These are phyloP conservation scores for Callinectes sapidus DNA, from an alignment of 2,888 invertebrate species.

Conservation along the genomic window DNA sequence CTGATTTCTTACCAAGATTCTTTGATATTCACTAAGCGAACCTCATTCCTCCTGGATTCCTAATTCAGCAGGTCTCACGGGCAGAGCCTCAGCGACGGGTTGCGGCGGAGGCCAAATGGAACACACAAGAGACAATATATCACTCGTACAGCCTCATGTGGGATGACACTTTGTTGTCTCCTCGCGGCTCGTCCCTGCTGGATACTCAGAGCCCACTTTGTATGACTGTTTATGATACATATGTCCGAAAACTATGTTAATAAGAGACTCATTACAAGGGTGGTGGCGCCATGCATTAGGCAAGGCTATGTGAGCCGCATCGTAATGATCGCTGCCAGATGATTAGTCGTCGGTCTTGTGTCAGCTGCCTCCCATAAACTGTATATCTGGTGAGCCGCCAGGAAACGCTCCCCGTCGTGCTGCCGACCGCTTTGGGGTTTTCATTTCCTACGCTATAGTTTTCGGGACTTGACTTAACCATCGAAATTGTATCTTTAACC, in stretches of 20 bases:
- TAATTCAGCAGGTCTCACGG: slow-evolving; percentile 27
- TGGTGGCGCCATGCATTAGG: slow-evolving; percentile 65
- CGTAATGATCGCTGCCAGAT: slow-evolving; percentile 44
- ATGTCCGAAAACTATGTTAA: slow-evolving; percentile 62
- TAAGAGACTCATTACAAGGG: slow-evolving; percentile 63
- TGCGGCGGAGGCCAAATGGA: neutral
- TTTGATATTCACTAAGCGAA: slow-evolving; percentile 60
- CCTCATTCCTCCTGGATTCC: slow-evolving; percentile 61
- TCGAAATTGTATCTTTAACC: neutral
- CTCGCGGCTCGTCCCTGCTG: slow-evolving; percentile 8
- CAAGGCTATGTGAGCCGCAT: slow-evolving; percentile 53
- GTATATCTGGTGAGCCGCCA: slow-evolving; percentile 30
- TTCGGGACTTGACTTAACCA: neutral
- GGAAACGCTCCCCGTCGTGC: neutral
- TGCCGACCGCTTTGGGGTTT: neutral
- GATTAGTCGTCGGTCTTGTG: slow-evolving; percentile 51
- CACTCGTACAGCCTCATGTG: slow-evolving; percentile 9
- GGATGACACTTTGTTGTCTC: slow-evolving; percentile 20
- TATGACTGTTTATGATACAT: slow-evolving; percentile 67
- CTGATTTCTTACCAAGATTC: slow-evolving; percentile 49
- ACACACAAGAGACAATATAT: neutral
- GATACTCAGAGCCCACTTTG: slow-evolving; percentile 49
- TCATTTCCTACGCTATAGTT: neutral
- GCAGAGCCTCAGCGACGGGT: neutral
- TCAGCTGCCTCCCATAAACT: slow-evolving; percentile 17